Base-by-base conservation (phyloP, 35 echinoderm and acorn worm genomes). In the Ophiothrix spiculata region DNA sequence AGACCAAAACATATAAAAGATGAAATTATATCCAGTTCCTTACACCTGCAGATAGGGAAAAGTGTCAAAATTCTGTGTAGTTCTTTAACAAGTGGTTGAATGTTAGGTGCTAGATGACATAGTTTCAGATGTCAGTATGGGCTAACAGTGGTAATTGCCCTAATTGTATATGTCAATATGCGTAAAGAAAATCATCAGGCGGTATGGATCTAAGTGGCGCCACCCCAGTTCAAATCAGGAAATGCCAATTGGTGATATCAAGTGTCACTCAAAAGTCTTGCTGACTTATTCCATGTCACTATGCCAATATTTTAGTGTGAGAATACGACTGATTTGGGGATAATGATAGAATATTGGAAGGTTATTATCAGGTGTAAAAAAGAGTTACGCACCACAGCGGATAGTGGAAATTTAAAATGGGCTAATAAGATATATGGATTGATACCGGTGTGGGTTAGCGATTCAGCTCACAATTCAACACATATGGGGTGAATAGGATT, bases 111-210 rank as follows among this genome's bases (percentile, higher is more conserved):
- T 25, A 69, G 17, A 25, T 69, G 60, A 69, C 60, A 69, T 69
- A 69, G 60, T 69, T 69, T 69, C 60, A 69, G 17, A 28, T 69
- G 60, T 69, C 60, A 69, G 23, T 12, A 28, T 69, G 23, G n/a
- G 60, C 60, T 25, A 12, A 69, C 60, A 2, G 8, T 69, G 25
- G 23, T 69, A 69, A 69, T 69, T 69, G 60, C 60, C 60, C 60
- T 69, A 69, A 69, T 69, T 69, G 60, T n/a, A 25, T 69, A 25
- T 69, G 60, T 69, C 60, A 69, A 69, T 69, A 69, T 69, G 60
- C 25, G 60, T 69, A 69, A 69, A 69, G 60, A 69, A 69, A 69
- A 69, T 69, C 60, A 69, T 28, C 29, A 69, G 8, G 60, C 8
- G 60, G 29, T 25, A 69, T 69, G 60, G 60, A 69, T 69, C 60